Base-by-base conservation (phyloP, 2,888 invertebrate genomes). In the Tortricodes alternella region DNA sequence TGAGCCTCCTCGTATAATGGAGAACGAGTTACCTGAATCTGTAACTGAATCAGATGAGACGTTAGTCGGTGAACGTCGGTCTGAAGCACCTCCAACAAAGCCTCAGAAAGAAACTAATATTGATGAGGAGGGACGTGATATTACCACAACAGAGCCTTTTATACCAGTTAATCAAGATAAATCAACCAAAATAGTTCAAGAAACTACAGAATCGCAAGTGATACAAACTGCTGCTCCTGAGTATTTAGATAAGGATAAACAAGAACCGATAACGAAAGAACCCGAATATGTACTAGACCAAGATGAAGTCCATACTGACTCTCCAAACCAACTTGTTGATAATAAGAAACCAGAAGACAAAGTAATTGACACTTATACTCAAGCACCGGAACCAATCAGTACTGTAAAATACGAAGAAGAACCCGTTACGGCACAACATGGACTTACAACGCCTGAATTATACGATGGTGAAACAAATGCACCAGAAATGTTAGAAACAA, bases 191-290 rank as follows among this genome's bases (percentile, higher is more conserved):
- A 27, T 34, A 7, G 13, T 2, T 19, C 29, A 50, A 16, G 41
- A 38, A 13, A 46, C 51, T 2, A 52, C 51, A 8, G n/a, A 48
- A 41, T 35, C 32, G 41, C 39, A 41, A 34, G 16, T 23, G 7
- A 24, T 24, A 23, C 11, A 39, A 48, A 48, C 48, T 11, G 5
- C n/a, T 18, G 37, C 32, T 32, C 21, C 57, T 21, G 49, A 19
- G 3, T 13, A 18, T 8, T 15, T 34, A 16, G 46, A 52, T 2
- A 29, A 9, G 34, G 34, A 55, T 23, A 35, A 59, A 0, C 58
- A 63, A 50, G 62, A 61, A 38, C 18, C 41, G 4, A 9, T 23
- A 41, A 59, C 56, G 2, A 48, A 48, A 35, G 43, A 15, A 11
- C 46, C 46, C 2, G 21, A 46, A 46, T 9, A 34, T 9, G 46